Evolutionary conservation across 2,888 invertebrate species (phyloP).

Genomic region (Nasonia oneida): DNA sequence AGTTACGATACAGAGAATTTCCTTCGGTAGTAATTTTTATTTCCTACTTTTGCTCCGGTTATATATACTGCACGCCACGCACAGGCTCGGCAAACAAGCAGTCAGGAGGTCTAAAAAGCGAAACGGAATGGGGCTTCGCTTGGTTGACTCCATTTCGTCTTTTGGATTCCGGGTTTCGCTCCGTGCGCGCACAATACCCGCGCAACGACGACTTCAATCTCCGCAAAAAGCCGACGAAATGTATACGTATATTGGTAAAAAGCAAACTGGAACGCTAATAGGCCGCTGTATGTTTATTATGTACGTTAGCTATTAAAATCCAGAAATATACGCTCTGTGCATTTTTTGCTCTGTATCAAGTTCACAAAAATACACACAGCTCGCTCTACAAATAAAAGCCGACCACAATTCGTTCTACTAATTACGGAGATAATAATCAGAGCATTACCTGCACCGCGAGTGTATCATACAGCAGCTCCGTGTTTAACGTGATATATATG

Average conservation of each 20-base stretch:
- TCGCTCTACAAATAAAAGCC: background rate
- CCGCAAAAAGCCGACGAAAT: background rate
- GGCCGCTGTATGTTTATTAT: background rate
- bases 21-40: background rate
- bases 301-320: too few relatives aligned
- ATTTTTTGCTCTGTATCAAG: background rate
- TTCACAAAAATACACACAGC: background rate
- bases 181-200: background rate
- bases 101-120: slow-evolving; percentile 20
- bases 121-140: slow-evolving; percentile 17
- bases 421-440: background rate
- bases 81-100: background rate
- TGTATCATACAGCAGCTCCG: too few relatives aligned
- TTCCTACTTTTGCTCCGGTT: background rate
- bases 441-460: background rate
- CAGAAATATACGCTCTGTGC: too few relatives aligned
- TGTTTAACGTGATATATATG: background rate
- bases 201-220: background rate
- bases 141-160: slow-evolving; percentile 25
- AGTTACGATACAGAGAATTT: background rate
- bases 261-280: slow-evolving; percentile 20
- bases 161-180: slow-evolving; percentile 9
- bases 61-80: background rate
- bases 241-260: background rate
- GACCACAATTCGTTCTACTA: background rate